Evolutionary conservation across 2,888 invertebrate genomes (phyloP), one percentile per base, ranked within the genome.

Genomic region (Chymomyza caudatula): DNA sequence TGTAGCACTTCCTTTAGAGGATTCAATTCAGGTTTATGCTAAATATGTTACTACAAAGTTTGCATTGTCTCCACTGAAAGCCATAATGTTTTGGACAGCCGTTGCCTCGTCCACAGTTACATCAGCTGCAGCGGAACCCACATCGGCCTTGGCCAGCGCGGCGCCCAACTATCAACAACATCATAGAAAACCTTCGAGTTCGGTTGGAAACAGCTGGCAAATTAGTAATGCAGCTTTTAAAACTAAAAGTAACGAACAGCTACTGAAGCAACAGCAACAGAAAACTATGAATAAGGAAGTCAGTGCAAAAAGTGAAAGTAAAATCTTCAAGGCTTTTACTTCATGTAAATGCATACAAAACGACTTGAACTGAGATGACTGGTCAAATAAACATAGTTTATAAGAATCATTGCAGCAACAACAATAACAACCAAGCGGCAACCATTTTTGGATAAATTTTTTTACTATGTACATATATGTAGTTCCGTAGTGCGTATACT

Each of bases 1-100:
- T 37, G 11, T 8, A 37, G 11, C 29, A 37, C 29, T 37, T 8
- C 29, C 29, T 37, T 37, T 37, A 8, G 11, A 11, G 29, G 29
- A 37, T 11, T 37, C 11, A 37, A 37, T 37, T 37, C 29, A 11
- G 11, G 29, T 11, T 37, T 11, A 37, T 11, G 29, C 29, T 11
- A 37, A 37, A 37, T 25, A 25, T 37, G 29, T 37, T 37, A 37
- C 2, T 37, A 11, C 29, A 37, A 11, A 37, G 29, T 37, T 37
- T 11, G 11, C 11, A 37, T 37, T 11, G 11, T 4, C 29, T 4
- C 8, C 52, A 20, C 1, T 4, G 2, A 5, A n/a, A 17, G 15
- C 64, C 4, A 60, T 17, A n/a, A 78, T 77, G 78, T 74, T 77
- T 47, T 77, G 74, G 78, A 63, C 78, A 52, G 74, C 72, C 51